Conservation (phyloP, 35 echinoderm and acorn worm species). For the Lytechinus variegatus region DNA sequence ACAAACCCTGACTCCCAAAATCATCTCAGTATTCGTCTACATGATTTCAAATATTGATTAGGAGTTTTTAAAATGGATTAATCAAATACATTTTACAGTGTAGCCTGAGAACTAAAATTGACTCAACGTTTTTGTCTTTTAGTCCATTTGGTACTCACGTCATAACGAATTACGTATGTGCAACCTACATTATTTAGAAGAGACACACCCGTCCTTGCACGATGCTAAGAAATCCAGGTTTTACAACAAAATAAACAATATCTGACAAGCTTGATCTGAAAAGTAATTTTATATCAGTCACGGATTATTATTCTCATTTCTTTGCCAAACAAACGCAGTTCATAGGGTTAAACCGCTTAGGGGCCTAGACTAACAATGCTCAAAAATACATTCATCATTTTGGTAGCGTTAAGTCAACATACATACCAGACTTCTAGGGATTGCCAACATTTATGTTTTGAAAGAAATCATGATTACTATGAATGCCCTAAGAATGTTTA, state of each 20-base stretch:
- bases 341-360: background rate
- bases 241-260: background rate
- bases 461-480: background rate
- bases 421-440: background rate
- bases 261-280: background rate
- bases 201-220: background rate
- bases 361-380: background rate
- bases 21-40: too few species aligned
- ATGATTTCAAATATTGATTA: too few species aligned
- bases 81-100: background rate
- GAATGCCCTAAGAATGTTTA: background rate
- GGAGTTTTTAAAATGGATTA: background rate
- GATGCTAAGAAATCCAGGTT: background rate
- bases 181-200: too few species aligned
- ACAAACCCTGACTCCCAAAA: too few species aligned
- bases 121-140: background rate
- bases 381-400: conserved; percentile 5
- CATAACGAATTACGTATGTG: background rate
- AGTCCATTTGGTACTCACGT: background rate
- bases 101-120: background rate
- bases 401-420: background rate
- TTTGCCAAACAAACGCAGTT: background rate
- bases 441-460: background rate
- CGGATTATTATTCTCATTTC: conserved; percentile 2
- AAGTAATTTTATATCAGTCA: background rate